Base-by-base conservation (phyloP, 2,113 vertebrate species). In the Thunnus maccoyii region DNA sequence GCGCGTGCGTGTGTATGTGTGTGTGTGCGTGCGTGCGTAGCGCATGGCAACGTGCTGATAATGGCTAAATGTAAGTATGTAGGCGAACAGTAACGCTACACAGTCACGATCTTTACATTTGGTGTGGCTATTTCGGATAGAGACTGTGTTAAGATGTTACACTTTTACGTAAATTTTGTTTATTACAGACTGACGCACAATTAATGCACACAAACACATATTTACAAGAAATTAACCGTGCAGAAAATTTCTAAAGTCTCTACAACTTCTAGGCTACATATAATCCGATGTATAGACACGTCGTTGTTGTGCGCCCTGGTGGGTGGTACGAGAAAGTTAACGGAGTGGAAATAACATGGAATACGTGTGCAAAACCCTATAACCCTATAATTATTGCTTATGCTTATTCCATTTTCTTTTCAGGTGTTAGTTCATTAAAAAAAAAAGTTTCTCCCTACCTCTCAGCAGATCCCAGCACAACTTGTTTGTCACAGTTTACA, bases 401-500 rank as follows among this genome's bases (percentile, higher is more conserved):
- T 12, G 20, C 13, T 18, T 3, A 4, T 25, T 18, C 22, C 11
- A 2, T 12, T 56, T 58, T 3, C 6, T n/a, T 15, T 5, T 15
- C 14, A 18, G 10, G 3, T 32, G 22, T 36, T 27, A 1, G 5
- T 36, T 44, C 17, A 8, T 12, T 10, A 4, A 4, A 36, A 47
- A 3, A 64, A 66, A 52, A 12, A 20, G 15, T 20, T 4, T 83
- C 72, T 48, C 3, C 92, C 60, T 90, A 90, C 90, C 89, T 47
- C 50, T 17, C 10, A 0, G 51, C 25, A 30, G 25, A 18, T 73
- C 73, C 65, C 18, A 8, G 15, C 51, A 32, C 71, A 72, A 83
- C 63, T 90, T 88, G 83, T 89, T 84, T 68, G 47, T 47, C 12
- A 56, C 80, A 61, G 72, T 65, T 82, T 22, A 50, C 69, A 83